Conservation (phyloP, 2,888 invertebrate species). For the Syrphus vitripennis region DNA sequence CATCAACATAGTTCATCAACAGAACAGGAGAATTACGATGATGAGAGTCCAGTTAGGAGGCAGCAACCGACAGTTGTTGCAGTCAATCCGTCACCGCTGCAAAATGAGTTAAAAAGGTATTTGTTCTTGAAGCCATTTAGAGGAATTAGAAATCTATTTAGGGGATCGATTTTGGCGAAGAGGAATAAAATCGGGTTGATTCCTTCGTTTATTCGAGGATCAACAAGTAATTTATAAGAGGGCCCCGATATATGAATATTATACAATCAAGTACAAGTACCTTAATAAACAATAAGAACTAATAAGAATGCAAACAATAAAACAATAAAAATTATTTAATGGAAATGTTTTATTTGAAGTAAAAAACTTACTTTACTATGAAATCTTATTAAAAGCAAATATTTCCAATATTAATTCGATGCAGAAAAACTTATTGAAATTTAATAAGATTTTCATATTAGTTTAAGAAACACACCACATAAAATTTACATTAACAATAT, state of each 20-base stretch:
- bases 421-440: too few relatives aligned
- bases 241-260: neutral
- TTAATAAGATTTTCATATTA: too few relatives aligned
- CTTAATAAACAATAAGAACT: neutral
- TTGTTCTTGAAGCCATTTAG: constrained; percentile 26
- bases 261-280: neutral
- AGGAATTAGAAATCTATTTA: constrained; percentile 38
- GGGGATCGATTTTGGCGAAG: constrained; percentile 45
- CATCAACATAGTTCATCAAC: neutral
- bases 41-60: constrained; percentile 13
- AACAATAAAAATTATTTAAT: too few relatives aligned
- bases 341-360: too few relatives aligned
- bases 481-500: too few relatives aligned
- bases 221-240: constrained; percentile 25
- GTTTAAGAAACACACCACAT: too few relatives aligned
- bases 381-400: too few relatives aligned
- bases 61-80: constrained; percentile 6
- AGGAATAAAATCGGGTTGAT: constrained; percentile 53
- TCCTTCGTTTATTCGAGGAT: constrained; percentile 41
- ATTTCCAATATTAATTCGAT: too few relatives aligned
- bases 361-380: too few relatives aligned
- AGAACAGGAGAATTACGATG: constrained; percentile 14
- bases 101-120: constrained; percentile 1
- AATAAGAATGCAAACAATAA: too few relatives aligned
- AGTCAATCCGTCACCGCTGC: neutral